Conservation (phyloP, 2,113 vertebrate species). For the Carlito syrichta region DNA sequence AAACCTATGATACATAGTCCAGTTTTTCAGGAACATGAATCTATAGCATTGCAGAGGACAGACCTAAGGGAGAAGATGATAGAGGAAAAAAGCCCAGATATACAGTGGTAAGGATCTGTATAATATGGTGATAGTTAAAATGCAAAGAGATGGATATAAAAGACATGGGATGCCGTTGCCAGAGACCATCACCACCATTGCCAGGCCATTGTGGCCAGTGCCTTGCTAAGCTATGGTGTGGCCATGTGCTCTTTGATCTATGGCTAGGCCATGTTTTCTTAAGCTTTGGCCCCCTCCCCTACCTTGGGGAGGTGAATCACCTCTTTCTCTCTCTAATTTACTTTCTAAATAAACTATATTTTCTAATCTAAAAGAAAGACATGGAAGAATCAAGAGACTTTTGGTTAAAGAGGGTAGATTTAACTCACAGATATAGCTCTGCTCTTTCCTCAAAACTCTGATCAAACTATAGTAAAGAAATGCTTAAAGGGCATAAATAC, state of each 20-base stretch:
- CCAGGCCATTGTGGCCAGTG: too few relatives aligned
- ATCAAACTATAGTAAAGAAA: slow-evolving; percentile 18
- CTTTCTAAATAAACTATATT: too few relatives aligned
- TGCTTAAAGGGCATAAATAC: neutral
- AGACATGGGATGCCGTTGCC: too few relatives aligned
- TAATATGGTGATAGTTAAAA: neutral
- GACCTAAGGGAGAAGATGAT: neutral
- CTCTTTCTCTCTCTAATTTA: too few relatives aligned
- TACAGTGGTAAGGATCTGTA: neutral
- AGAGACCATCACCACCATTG: too few relatives aligned
- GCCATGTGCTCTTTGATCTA: too few relatives aligned
- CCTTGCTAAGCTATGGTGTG: too few relatives aligned
- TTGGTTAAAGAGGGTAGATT: neutral
- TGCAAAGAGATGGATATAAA: neutral
- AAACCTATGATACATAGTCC: neutral
- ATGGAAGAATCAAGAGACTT: neutral
- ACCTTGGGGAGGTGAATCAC: too few relatives aligned
- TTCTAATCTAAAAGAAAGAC: neutral
- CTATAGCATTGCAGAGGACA: neutral
- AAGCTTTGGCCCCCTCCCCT: too few relatives aligned
- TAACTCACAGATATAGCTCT: neutral
- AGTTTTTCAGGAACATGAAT: neutral
- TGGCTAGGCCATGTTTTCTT: too few relatives aligned
- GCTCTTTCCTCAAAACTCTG: slow-evolving; percentile 22
- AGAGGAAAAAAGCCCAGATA: neutral